phyloP scores from a whole-genome alignment of 2,888 invertebrate species.

The Tolmerus cingulatus region DNA sequence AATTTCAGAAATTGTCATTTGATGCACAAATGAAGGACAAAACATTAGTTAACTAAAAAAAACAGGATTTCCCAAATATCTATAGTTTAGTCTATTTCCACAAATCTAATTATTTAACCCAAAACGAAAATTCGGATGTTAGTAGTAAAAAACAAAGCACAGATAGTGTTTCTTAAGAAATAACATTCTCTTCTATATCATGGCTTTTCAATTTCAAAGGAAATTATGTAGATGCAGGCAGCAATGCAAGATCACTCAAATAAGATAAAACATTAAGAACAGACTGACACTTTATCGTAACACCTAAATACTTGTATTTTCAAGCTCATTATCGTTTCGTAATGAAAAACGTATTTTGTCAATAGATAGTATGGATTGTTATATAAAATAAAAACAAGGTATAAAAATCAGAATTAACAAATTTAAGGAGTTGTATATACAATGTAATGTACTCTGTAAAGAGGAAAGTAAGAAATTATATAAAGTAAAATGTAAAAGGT shows the following conservation, averaged over 20 bases:
- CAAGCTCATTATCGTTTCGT: constrained; percentile 14
- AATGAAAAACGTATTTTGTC: constrained; percentile 15
- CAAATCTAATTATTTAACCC: neutral
- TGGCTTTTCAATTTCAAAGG: neutral
- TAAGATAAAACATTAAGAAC: constrained; percentile 16
- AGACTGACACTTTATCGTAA: constrained; percentile 18
- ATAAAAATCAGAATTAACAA: constrained; percentile 1
- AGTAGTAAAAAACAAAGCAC: neutral
- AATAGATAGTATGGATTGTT: constrained; percentile 38
- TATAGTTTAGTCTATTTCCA: neutral
- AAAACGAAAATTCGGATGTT: neutral
- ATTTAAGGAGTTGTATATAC: constrained; percentile 32
- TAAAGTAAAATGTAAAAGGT: neutral
- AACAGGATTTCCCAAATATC: neutral
- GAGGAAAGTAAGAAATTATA: constrained; percentile 7
- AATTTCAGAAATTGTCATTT: neutral
- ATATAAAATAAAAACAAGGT: constrained; percentile 3
- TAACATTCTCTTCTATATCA: neutral
- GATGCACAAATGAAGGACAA: neutral
- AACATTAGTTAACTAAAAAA: neutral
- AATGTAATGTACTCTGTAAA: constrained; percentile 23
- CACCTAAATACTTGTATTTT: constrained; percentile 9
- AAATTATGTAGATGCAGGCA: neutral
- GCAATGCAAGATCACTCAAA: neutral
- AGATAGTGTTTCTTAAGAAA: neutral